Evolutionary conservation across 2,888 invertebrate species (phyloP).

Genomic region (Papilio demoleus): DNA sequence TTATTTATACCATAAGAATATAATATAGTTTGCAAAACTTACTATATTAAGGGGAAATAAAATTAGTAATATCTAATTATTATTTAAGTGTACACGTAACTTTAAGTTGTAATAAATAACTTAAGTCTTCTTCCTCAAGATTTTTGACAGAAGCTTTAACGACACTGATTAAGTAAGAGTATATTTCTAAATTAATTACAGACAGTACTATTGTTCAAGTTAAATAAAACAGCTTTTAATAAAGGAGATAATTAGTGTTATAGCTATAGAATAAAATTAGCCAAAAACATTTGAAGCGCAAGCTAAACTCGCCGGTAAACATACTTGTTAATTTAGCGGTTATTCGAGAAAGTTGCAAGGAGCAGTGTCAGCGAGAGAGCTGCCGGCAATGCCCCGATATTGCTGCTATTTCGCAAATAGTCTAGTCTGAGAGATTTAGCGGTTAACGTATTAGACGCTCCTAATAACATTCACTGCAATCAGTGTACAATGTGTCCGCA

Average conservation of each 20-base stretch:
- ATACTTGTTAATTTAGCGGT: conserved; percentile 40
- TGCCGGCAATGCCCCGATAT: conserved; percentile 39
- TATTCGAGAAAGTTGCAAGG: conserved; percentile 37
- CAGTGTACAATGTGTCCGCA: conserved; percentile 31
- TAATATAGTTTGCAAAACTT: too few relatives aligned
- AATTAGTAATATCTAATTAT: too few relatives aligned
- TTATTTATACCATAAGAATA: neutral
- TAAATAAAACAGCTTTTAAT: neutral
- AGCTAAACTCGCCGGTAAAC: conserved; percentile 37
- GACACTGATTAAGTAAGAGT: too few relatives aligned
- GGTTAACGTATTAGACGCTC: conserved; percentile 40
- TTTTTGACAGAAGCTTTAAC: too few relatives aligned
- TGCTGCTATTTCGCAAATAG: conserved; percentile 42
- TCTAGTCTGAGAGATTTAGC: conserved; percentile 41
- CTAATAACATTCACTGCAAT: conserved; percentile 39
- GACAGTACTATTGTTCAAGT: neutral
- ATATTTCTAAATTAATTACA: too few relatives aligned
- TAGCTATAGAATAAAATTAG: conserved; percentile 19
- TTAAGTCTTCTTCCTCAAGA: too few relatives aligned
- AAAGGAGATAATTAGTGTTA: conserved; percentile 39
- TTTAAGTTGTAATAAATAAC: too few relatives aligned
- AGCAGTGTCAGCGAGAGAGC: conserved; percentile 40
- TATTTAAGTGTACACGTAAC: too few relatives aligned
- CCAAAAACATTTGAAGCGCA: conserved; percentile 29
- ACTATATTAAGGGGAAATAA: too few relatives aligned